These are phyloP conservation scores for Cervus canadensis DNA, from an alignment of 2,113 vertebrate species.

Conservation along the genomic window DNA sequence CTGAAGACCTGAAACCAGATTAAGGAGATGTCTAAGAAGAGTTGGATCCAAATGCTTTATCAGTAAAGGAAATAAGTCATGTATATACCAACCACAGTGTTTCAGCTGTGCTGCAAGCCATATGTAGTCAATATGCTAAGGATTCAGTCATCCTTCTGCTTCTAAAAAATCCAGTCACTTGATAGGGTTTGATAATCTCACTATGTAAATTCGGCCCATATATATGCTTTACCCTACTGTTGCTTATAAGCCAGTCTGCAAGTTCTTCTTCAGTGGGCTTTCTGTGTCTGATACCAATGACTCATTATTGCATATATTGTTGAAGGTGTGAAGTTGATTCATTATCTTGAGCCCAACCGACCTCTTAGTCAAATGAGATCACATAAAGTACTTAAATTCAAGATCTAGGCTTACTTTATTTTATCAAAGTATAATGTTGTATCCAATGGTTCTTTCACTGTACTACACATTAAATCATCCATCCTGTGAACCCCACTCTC, in stretches of 20 bases:
- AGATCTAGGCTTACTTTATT: slow-evolving; percentile 96
- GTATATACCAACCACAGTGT: slow-evolving; percentile 95
- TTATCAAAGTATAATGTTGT: slow-evolving; percentile 90
- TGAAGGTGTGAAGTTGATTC: slow-evolving; percentile 97
- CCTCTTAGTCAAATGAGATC: slow-evolving; percentile 95
- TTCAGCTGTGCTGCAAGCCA: slow-evolving; percentile 97
- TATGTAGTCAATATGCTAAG: slow-evolving; percentile 95
- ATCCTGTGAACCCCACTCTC: slow-evolving; percentile 95
- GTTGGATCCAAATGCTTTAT: slow-evolving; percentile 97
- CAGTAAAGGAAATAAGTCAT: slow-evolving; percentile 94
- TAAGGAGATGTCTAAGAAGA: slow-evolving; percentile 93
- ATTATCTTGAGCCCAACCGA: slow-evolving; percentile 96
- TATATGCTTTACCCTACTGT: slow-evolving; percentile 98
- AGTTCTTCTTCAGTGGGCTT: slow-evolving; percentile 99
- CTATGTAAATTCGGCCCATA: slow-evolving; percentile 98
- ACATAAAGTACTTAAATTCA: slow-evolving; percentile 98
- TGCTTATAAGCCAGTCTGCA: slow-evolving; percentile 99
- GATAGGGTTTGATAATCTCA: slow-evolving; percentile 99
- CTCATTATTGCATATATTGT: slow-evolving; percentile 97
- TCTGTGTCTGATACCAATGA: slow-evolving; percentile 97
- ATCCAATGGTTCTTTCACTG: slow-evolving; percentile 96
- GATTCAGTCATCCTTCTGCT: slow-evolving; percentile 93
- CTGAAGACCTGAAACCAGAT: slow-evolving; percentile 94
- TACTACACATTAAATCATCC: slow-evolving; percentile 98
- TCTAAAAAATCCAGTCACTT: slow-evolving; percentile 98